Base-by-base conservation (phyloP, 2,113 vertebrate species). In the Gambusia holbrooki region DNA sequence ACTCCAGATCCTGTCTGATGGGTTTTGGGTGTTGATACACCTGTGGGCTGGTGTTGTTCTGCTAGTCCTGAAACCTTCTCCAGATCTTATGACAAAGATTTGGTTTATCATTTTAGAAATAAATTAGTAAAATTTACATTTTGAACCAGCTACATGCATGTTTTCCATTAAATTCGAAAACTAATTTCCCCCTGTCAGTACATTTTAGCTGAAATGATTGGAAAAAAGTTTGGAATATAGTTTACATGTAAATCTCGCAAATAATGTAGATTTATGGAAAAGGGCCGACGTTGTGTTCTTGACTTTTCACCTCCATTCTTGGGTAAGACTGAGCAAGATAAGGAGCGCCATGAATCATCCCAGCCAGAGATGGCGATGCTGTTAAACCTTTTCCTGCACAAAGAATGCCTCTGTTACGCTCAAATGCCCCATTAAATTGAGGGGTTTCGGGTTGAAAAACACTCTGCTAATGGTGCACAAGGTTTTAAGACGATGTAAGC, bases 1-100 rank as follows among this genome's bases (percentile, higher is more conserved):
- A 48, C 77, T 86, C 78, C 62, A 83, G 40, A 92, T 88, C 92
- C 92, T 79, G 91, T 87, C 87, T 74, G 87, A 27, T 90, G 54
- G 79, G 83, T 89, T 93, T 88, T 15, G 74, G 25, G 32, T 51
- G 54, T 60, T 45, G 27, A 22, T 37, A 51, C 29, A 84, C 75
- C 72, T 45, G 65, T 65, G 58, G 33, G 51, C 58, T 28, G 35
- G 17, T 32, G 37, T 29, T 40, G 45, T 25, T 40, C 14, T 51
- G n/a, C 25, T 67, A 62, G 15, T 60, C 22, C 30, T 58, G 7
- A 12, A 72, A 33, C 9, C 40, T 37, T 72, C 25, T 30, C 11
- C 17, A 9, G 5, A 45, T n/a, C 33, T 15, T 19, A n/a, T 58
- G 45, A 66, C 35, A 30, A 13, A 12, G 5, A 37, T 0, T 2